Evolutionary conservation across 1,140 invertebrate species (phyloP).

Genomic region (Caenorhabditis brenneri): DNA sequence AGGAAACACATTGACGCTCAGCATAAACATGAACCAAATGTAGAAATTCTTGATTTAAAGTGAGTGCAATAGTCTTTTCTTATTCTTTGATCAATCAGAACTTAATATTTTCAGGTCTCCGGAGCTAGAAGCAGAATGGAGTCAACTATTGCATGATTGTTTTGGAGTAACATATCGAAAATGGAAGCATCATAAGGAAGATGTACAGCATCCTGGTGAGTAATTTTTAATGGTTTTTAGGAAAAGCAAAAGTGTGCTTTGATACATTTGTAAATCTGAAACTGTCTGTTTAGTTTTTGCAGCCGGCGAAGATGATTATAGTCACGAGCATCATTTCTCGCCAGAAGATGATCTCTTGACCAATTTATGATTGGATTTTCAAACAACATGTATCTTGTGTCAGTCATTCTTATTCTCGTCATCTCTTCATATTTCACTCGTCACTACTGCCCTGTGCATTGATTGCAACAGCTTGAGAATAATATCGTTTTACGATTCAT

Average conservation of each 20-base stretch:
- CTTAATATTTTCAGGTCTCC: not conserved
- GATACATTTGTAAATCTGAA: too few species aligned
- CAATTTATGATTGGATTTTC: not conserved
- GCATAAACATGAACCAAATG: slow-evolving; percentile 9
- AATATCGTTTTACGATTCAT: not conserved
- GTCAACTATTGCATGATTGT: slow-evolving; percentile 25
- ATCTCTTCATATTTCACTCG: not conserved
- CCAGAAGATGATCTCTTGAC: slow-evolving; percentile 12
- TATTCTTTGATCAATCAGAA: not conserved
- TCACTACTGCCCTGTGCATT: not conserved
- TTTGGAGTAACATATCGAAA: slow-evolving; percentile 40
- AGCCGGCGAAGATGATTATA: slow-evolving; percentile 10
- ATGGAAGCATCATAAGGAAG: slow-evolving; percentile 35
- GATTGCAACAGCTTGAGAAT: not conserved
- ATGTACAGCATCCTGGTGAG: not conserved
- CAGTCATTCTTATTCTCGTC: not conserved
- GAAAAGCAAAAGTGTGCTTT: too few species aligned
- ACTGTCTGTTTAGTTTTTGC: slow-evolving; percentile 8
- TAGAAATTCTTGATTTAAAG: not conserved
- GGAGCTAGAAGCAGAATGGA: slow-evolving; percentile 35
- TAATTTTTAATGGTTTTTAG: not conserved
- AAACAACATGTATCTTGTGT: not conserved
- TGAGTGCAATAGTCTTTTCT: not conserved
- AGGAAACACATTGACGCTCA: slow-evolving; percentile 37
- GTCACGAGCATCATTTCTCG: slow-evolving; percentile 27